Conservation (phyloP, 2,888 invertebrate genomes). For the Phania funesta region DNA sequence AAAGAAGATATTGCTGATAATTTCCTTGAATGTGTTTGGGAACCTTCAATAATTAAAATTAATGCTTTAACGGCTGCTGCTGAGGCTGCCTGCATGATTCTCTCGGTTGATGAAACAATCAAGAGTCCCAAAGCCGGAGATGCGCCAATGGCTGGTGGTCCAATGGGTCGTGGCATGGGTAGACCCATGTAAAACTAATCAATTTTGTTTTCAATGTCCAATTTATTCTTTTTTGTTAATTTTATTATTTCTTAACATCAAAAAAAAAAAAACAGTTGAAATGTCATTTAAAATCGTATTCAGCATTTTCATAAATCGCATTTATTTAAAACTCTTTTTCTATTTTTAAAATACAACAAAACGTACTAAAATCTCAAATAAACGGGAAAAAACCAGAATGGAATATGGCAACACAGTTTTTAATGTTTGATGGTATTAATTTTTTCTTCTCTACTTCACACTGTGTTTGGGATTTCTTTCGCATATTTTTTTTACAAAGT, state of each 20-base stretch:
- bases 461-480: too few species aligned
- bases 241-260: slow-evolving; percentile 1
- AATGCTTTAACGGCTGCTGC: slow-evolving; percentile 98
- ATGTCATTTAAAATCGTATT: slow-evolving; percentile 31
- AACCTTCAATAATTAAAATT: slow-evolving; percentile 97
- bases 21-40: slow-evolving; percentile 97
- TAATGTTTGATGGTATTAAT: too few species aligned
- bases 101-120: slow-evolving; percentile 99
- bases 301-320: slow-evolving; percentile 37
- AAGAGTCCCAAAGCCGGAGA: slow-evolving; percentile 88
- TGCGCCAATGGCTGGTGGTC: slow-evolving; percentile 80
- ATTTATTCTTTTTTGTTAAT: slow-evolving; percentile 44
- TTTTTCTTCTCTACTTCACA: too few species aligned
- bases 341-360: neutral
- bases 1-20: slow-evolving; percentile 97
- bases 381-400: neutral
- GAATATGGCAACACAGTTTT: neutral
- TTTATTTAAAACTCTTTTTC: slow-evolving; percentile 20
- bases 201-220: slow-evolving; percentile 61
- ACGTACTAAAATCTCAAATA: too few species aligned
- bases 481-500: too few species aligned
- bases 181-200: slow-evolving; percentile 83
- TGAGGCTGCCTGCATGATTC: slow-evolving; percentile 96
- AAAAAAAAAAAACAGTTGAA: slow-evolving; percentile 23
- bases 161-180: slow-evolving; percentile 87